Evolutionary conservation across 2,888 invertebrate genomes (phyloP).

Genomic region (Drosophila hamatofila): DNA sequence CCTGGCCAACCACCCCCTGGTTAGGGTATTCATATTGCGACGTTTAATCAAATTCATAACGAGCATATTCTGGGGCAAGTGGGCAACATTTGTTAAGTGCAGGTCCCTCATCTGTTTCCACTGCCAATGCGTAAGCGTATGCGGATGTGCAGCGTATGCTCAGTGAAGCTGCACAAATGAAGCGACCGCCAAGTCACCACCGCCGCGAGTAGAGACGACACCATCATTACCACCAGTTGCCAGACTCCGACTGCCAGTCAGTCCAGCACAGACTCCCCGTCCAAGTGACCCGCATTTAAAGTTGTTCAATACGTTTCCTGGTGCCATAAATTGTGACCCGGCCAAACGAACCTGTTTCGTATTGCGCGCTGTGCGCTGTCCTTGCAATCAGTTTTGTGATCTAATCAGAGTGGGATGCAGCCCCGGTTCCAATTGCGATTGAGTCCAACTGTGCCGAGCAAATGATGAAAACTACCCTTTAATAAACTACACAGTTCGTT

Average conservation of each 20-base stretch:
- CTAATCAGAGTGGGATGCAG: slow-evolving; percentile 73
- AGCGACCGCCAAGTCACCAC: slow-evolving; percentile 83
- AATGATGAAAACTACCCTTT: slow-evolving; percentile 85
- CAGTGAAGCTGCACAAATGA: slow-evolving; percentile 82
- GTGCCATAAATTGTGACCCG: slow-evolving; percentile 79
- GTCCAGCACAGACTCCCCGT: background rate
- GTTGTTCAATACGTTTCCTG: slow-evolving; percentile 84
- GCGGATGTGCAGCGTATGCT: slow-evolving; percentile 83
- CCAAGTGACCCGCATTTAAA: slow-evolving; percentile 80
- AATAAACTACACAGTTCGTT: slow-evolving; percentile 61
- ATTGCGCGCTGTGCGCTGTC: slow-evolving; percentile 23
- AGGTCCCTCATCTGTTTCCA: slow-evolving; percentile 30
- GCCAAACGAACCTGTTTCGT: slow-evolving; percentile 64
- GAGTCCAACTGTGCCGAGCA: slow-evolving; percentile 73
- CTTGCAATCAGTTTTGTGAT: slow-evolving; percentile 72
- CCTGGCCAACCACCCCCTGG: background rate
- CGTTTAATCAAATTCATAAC: slow-evolving; percentile 12
- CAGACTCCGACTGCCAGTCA: slow-evolving; percentile 15
- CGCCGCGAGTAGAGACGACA: slow-evolving; percentile 52
- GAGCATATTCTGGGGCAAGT: slow-evolving; percentile 68
- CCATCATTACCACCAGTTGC: slow-evolving; percentile 69
- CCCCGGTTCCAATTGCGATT: slow-evolving; percentile 65
- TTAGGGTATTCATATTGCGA: slow-evolving; percentile 29
- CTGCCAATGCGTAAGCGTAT: slow-evolving; percentile 17
- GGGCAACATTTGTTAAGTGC: slow-evolving; percentile 55